Percentiles rank a stretch among this genome's conserved stretches.
Evolutionary conservation across 2,888 invertebrate genomes (phyloP).

Genomic region (Labia minor): DNA sequence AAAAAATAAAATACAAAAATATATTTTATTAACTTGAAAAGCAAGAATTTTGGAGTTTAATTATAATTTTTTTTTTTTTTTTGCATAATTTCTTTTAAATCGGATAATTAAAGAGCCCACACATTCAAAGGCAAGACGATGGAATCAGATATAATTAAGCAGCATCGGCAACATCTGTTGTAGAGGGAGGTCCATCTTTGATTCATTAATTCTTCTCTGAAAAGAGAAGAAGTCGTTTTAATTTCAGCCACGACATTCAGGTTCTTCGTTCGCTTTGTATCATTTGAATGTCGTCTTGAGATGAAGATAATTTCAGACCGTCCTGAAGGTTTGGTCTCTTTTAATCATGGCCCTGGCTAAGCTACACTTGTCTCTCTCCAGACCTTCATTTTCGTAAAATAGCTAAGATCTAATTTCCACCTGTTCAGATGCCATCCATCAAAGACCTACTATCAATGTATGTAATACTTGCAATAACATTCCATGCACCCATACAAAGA

Average conservation of each 20-base stretch:
- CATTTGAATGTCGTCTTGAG: conserved; percentile 8
- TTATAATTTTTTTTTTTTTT: too few relatives aligned
- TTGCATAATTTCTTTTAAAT: not conserved
- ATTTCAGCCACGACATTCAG: not conserved
- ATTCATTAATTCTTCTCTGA: not conserved
- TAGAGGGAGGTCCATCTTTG: not conserved
- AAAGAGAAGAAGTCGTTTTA: not conserved
- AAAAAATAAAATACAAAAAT: too few relatives aligned
- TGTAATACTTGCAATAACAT: too few relatives aligned
- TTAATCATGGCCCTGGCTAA: not conserved
- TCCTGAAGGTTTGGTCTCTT: not conserved
- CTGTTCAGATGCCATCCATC: not conserved
- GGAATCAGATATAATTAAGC: not conserved
- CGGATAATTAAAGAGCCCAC: not conserved
- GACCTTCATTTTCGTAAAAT: not conserved
- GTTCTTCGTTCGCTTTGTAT: not conserved
- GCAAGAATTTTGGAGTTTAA: too few relatives aligned
- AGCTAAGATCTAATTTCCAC: not conserved
- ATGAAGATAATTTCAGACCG: not conserved
- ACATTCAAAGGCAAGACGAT: not conserved
- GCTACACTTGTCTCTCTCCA: not conserved
- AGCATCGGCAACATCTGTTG: too few relatives aligned
- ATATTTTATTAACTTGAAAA: too few relatives aligned
- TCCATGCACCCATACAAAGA: too few relatives aligned
- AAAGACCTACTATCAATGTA: too few relatives aligned